phyloP scores from a whole-genome alignment of 2,113 vertebrate species.

The Chaetodon trifascialis region DNA sequence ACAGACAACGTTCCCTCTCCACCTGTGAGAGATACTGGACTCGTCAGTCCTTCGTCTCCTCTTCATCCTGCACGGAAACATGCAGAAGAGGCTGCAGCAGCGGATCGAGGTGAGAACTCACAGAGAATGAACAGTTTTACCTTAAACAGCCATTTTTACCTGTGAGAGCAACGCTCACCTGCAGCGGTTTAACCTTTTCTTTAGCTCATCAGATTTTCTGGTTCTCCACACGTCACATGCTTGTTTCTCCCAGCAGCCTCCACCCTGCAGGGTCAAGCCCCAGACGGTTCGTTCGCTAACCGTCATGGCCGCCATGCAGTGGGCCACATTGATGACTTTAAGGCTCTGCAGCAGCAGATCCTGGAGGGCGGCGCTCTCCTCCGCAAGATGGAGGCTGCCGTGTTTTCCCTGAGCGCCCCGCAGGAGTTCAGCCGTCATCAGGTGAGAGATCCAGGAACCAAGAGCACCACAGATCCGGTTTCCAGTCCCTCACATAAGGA shows the following conservation, averaged over 20 bases:
- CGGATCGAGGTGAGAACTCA: constrained; percentile 55
- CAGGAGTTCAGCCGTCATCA: constrained; percentile 64
- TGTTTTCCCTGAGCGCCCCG: constrained; percentile 48
- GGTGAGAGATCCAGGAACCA: constrained; percentile 65
- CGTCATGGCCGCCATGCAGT: constrained; percentile 80
- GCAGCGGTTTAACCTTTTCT: too few species aligned
- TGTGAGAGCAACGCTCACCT: too few species aligned
- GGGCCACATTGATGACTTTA: constrained; percentile 85
- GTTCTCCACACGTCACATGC: neutral
- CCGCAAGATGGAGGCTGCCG: constrained; percentile 79
- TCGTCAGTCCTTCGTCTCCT: constrained; percentile 63
- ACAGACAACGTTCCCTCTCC: constrained; percentile 86
- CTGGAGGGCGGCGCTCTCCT: constrained; percentile 84
- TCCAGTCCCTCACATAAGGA: too few species aligned
- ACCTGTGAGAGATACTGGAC: constrained; percentile 88
- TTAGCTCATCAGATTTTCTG: too few species aligned
- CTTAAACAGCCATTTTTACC: too few species aligned
- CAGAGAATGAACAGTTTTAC: too few species aligned
- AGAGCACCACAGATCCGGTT: neutral
- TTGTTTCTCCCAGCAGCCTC: constrained; percentile 4
- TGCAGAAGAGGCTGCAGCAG: neutral
- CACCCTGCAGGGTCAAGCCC: constrained; percentile 55
- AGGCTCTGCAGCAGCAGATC: constrained; percentile 88
- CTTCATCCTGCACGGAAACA: constrained; percentile 6
- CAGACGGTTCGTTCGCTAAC: constrained; percentile 57